Base-by-base conservation (phyloP, 2,113 vertebrate species). In the Thunnus maccoyii region DNA sequence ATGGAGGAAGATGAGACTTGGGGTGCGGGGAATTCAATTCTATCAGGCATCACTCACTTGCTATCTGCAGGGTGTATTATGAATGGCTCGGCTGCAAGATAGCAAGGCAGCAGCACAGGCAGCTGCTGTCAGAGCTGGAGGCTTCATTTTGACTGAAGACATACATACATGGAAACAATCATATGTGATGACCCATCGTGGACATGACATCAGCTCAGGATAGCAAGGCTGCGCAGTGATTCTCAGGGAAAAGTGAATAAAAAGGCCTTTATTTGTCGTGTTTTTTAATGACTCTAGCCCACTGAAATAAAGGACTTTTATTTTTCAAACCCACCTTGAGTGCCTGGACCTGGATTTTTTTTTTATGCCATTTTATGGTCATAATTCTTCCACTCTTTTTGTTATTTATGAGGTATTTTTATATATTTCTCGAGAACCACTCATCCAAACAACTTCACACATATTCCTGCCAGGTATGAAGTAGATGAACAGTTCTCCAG, bases 21-120 rank as follows among this genome's bases (percentile, higher is more conserved):
- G 63, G 69, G 82, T 76, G 55, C 54, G 46, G 77, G 78, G 62
- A 88, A 86, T 87, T 85, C 68, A 77, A 84, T 85, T 76, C 36
- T 70, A 76, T 78, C 71, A 80, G 80, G 56, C 51, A 88, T 73
- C 74, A 62, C 57, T 84, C 66, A 55, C 65, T 47, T 15, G 25
- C 36, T 78, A 54, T 88, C 82, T 74, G 83, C 60, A 77, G 64
- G 48, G 54, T 60, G 56, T 18, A 44, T 85, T 66, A 77, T 86
- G 61, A 83, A 77, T 44, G 66, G 51, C 62, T 48, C 5, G 50
- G 16, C 46, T 51, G 57, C 47, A 61, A 82, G 82, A 71, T 52
- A 82, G 48, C 55, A 17, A 32, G 2, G 27, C 30, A 76, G 27
- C 30, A 76, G 54, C 32, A 22, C 47, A 61, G 15, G 47, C 47